Base-by-base conservation (phyloP, 1,140 invertebrate genomes). In the Cataglyphis hispanica region DNA sequence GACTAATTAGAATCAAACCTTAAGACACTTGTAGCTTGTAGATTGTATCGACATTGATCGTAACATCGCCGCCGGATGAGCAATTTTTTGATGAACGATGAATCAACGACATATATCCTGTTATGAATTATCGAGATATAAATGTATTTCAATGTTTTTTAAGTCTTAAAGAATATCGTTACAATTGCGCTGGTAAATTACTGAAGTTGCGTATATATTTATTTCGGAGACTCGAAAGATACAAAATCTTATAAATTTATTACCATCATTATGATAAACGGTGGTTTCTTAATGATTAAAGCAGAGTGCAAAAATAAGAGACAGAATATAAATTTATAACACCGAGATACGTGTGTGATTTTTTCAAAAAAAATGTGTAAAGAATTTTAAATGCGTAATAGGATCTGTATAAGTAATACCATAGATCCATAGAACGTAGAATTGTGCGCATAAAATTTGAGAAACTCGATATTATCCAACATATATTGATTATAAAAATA, bases 1-100 rank as follows among this genome's bases (percentile, higher is more conserved):
- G 53, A 25, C 31, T 83, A 74, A 74, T 83, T 83, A 83, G 61
- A 83, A 83, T 83, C 53, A 56, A 61, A n/a, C 53, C 40, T 11
- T 50, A 50, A 8, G 19, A 0, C 22, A n/a, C 3, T n/a, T n/a
- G n/a, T n/a, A 13, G 56, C 6, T 75, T 75, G 69, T 83, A 31
- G 5, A 50, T 11, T 64, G 46, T 37, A 50, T 6, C 13, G 50
- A n/a, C 43, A 16, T 16, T 16, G 19, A n/a, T 37, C 7, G 22
- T 16, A n/a, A 16, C 31, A 5, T 22, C 19, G 25, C 16, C 25
- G 40, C 37, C 25, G n/a, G 16, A 50, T 19, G 46, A 46, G 2
- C 1, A 6, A 16, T 1, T 7, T 16, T 1, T 19, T 46, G 19
- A 25, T 7, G 10, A 43, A 27, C 27, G 27, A 63, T n/a, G 27